These are phyloP conservation scores for Pangasius sanitwongsei DNA, from an alignment of 2,797 vertebrate species.

Conservation along the genomic window DNA sequence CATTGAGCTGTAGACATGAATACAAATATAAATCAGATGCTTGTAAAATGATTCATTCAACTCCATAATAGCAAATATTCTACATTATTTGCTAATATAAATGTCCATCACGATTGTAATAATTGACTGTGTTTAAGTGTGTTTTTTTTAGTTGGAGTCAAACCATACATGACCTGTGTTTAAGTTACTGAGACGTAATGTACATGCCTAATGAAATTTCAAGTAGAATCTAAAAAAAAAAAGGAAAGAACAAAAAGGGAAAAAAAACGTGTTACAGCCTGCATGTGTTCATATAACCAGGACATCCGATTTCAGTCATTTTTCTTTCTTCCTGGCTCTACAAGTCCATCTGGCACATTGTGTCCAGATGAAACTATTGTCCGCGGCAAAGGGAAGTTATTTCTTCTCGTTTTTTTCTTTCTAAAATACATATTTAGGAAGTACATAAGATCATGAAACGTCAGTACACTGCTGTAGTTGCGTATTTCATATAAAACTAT, in stretches of 20 bases:
- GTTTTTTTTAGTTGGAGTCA: not conserved
- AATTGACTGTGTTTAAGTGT: not conserved
- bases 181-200: not conserved
- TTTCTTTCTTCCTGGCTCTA: not conserved
- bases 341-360: not conserved
- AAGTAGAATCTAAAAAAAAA: not conserved
- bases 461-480: not conserved
- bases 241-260: too few relatives aligned
- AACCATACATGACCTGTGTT: not conserved
- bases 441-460: not conserved
- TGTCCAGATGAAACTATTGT: constrained; percentile 19
- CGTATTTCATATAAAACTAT: not conserved
- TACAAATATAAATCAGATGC: not conserved
- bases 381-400: not conserved
- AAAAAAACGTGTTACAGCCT: not conserved
- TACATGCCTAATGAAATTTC: not conserved
- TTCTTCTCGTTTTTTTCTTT: not conserved
- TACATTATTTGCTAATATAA: not conserved
- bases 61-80: not conserved
- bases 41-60: not conserved
- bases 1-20: not conserved
- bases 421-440: not conserved
- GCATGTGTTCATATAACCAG: not conserved
- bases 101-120: not conserved
- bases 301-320: not conserved